Evolutionary conservation across 2,888 invertebrate genomes (phyloP).

Genomic region (Caenorhabditis panamensis): DNA sequence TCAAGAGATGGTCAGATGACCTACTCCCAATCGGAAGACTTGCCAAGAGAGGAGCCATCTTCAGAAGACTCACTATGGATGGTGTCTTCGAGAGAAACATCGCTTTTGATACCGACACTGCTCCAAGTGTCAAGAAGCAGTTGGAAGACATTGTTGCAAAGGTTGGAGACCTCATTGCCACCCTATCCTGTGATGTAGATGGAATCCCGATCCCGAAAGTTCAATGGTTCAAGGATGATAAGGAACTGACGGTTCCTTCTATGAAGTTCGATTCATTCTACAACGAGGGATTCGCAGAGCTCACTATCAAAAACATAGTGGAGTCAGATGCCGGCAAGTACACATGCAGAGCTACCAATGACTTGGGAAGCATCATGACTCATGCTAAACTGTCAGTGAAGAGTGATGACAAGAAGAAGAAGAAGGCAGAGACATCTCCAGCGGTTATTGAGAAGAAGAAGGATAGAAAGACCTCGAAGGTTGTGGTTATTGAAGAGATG

Average conservation of each 20-base stretch:
- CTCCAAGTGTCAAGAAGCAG: conserved; percentile 81
- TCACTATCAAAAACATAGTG: conserved; percentile 83
- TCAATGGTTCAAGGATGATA: conserved; percentile 78
- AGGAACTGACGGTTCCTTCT: conserved; percentile 77
- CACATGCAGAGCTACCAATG: conserved; percentile 89
- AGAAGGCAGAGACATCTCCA: conserved; percentile 67
- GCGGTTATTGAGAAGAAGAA: conserved; percentile 63
- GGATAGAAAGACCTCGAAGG: conserved; percentile 58
- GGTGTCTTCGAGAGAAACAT: conserved; percentile 82
- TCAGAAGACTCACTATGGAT: conserved; percentile 82
- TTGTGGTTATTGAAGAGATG: conserved; percentile 54
- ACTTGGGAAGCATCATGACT: conserved; percentile 89
- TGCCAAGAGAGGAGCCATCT: conserved; percentile 82
- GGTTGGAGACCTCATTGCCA: conserved; percentile 79
- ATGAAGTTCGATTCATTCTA: conserved; percentile 81
- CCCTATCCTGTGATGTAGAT: conserved; percentile 81
- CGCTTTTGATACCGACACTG: conserved; percentile 81
- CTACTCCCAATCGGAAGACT: conserved; percentile 82
- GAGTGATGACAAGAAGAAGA: conserved; percentile 57
- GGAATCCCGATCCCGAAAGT: conserved; percentile 81
- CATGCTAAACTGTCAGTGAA: conserved; percentile 83
- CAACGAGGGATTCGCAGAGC: conserved; percentile 82
- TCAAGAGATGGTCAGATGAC: conserved; percentile 77
- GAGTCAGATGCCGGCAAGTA: conserved; percentile 92
- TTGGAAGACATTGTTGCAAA: conserved; percentile 81